A percentile compares a stretch with the other conserved stretches of the same genome.
Evolutionary conservation across 1,140 invertebrate genomes (phyloP).

Genomic region (Apocrypta bakeri): DNA sequence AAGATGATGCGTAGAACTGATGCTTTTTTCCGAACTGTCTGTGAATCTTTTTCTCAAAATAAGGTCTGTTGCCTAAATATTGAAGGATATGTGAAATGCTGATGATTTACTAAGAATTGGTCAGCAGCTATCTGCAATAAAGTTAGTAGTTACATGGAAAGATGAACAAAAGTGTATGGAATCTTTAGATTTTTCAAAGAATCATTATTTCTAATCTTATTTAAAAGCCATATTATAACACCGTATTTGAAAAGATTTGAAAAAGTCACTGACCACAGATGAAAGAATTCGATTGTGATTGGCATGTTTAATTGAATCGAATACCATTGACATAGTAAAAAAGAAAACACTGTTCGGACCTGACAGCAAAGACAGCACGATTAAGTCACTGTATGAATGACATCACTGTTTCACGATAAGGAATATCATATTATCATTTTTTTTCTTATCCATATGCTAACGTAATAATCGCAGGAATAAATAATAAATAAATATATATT

Average conservation of each 20-base stretch:
- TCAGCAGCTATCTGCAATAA: background rate
- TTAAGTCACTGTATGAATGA: constrained; percentile 17
- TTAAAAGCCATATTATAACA: background rate
- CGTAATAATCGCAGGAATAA: constrained; percentile 10
- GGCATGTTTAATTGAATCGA: background rate
- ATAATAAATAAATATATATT: constrained; percentile 1
- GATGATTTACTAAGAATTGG: background rate
- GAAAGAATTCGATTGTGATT: constrained; percentile 39
- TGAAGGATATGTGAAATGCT: background rate
- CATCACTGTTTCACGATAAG: constrained; percentile 22
- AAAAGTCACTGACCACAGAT: constrained; percentile 10
- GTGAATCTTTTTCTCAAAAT: background rate
- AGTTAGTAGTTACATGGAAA: no score
- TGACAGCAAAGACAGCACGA: background rate
- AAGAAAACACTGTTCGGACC: constrained; percentile 18
- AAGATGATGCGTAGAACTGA: background rate
- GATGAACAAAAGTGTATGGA: no score
- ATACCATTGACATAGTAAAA: constrained; percentile 11
- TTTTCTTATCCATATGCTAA: constrained; percentile 30
- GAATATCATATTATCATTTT: constrained; percentile 14
- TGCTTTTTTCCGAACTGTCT: background rate
- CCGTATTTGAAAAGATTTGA: background rate
- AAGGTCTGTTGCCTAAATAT: no score
- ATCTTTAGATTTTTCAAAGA: no score
- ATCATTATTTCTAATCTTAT: no score